phyloP scores from a whole-genome alignment of 2,888 invertebrate species.

The Caenorhabditis doughertyi region DNA sequence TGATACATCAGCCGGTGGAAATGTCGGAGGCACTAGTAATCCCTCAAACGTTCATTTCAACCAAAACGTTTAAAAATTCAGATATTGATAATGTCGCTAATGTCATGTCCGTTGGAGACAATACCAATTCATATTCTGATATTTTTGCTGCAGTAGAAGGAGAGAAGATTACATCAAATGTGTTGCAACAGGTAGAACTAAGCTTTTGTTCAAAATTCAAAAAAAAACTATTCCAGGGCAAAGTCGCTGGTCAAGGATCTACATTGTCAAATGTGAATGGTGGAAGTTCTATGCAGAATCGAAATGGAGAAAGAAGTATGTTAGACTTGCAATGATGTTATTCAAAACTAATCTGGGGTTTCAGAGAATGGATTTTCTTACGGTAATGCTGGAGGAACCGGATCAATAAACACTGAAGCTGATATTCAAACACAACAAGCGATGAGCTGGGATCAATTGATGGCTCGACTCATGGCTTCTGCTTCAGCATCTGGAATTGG shows the following conservation, averaged over 20 bases:
- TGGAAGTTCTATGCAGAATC: slow-evolving; percentile 52
- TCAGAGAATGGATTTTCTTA: slow-evolving; percentile 63
- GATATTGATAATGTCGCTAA: slow-evolving; percentile 66
- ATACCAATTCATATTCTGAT: slow-evolving; percentile 68
- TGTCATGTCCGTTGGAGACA: slow-evolving; percentile 66
- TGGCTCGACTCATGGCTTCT: slow-evolving; percentile 71
- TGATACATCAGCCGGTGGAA: slow-evolving; percentile 61
- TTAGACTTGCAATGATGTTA: not conserved
- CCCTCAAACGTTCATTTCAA: not conserved
- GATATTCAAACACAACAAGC: slow-evolving; percentile 59
- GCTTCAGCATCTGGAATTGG: slow-evolving; percentile 72
- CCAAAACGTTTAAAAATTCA: slow-evolving; percentile 22
- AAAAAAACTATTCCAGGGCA: slow-evolving; percentile 68
- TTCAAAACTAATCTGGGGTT: not conserved
- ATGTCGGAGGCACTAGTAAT: slow-evolving; percentile 65
- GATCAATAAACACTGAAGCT: slow-evolving; percentile 68
- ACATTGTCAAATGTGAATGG: slow-evolving; percentile 66
- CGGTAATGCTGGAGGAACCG: slow-evolving; percentile 74
- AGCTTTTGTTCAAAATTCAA: not conserved
- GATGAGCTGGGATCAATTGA: slow-evolving; percentile 72
- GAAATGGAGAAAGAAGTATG: slow-evolving; percentile 51
- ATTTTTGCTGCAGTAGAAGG: slow-evolving; percentile 73
- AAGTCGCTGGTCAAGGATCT: slow-evolving; percentile 70
- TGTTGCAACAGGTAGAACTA: slow-evolving; percentile 27
- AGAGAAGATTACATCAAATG: slow-evolving; percentile 50